Evolutionary conservation across 2,888 invertebrate genomes (phyloP), one percentile per base, ranked within the genome.

Genomic region (Leptopilina syphax): DNA sequence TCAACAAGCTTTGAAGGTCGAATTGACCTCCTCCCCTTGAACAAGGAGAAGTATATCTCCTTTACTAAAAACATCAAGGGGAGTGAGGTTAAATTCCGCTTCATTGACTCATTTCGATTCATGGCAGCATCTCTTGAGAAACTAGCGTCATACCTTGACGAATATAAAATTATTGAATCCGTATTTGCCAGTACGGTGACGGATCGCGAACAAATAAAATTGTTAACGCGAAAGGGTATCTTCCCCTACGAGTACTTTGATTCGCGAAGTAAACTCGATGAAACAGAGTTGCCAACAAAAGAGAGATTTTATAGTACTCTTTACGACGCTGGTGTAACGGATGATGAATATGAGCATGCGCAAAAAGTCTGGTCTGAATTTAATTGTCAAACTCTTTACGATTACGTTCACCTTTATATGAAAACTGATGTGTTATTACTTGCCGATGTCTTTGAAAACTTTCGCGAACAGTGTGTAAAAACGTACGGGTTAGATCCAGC

Each of bases 381-480:
- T 41, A 13, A 34, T 13, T 41, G 41, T 41, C 3, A 34, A 9
- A 41, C 13, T 41, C 66, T 66, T 24, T 7, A n/a, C n/a, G 66
- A 34, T 9, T 66, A 41, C 7, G 66, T 66, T 12, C 7, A 34
- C 8, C 13, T 66, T 34, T 34, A 34, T 34, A 34, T 34, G 34
- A 34, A 34, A 34, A 34, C 34, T 34, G 34, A 34, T 34, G 12
- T 41, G 34, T 12, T 34, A 47, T 47, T 66, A 13, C 10, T 34
- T 34, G 13, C 66, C 12, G 66, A 66, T 60, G 60, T 60, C 1
- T 83, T 81, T 67, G 81, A 80, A 77, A 80, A 78, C 63, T 83
- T 81, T 24, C 41, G 83, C 24, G 57, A 63, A 27, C 79, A 57
- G 18, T 81, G 80, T 27, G 90, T 47, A 9, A 44, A 24, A 6